These are phyloP conservation scores for Notarius quadriscutis DNA, from an alignment of 2,113 vertebrate genomes.

Conservation along the genomic window DNA sequence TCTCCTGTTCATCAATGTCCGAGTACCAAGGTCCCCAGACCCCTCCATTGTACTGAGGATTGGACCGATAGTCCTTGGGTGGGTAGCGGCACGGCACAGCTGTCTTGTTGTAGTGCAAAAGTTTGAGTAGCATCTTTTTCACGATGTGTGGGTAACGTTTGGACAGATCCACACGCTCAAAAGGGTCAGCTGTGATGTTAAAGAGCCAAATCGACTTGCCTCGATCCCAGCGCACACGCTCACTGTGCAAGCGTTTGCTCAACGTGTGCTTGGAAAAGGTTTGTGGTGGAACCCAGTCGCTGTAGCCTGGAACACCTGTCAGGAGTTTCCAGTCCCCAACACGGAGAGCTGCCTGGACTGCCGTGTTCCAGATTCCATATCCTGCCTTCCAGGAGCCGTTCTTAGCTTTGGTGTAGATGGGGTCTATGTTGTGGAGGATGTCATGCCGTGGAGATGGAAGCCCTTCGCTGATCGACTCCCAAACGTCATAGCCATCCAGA, in stretches of 20 bases:
- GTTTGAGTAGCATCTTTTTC: constrained; percentile 82
- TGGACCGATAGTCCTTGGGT: constrained; percentile 89
- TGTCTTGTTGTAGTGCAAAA: constrained; percentile 87
- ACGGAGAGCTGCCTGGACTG: constrained; percentile 88
- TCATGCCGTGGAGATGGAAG: constrained; percentile 88
- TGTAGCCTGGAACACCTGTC: constrained; percentile 90
- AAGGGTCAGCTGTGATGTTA: constrained; percentile 93
- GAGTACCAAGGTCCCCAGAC: constrained; percentile 97
- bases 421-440: constrained; percentile 97
- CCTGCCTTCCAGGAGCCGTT: constrained; percentile 93
- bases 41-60: constrained; percentile 91
- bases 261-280: constrained; percentile 85
- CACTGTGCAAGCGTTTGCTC: constrained; percentile 86
- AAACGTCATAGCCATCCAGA: constrained; percentile 92
- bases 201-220: constrained; percentile 97
- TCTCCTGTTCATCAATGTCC: constrained; percentile 77
- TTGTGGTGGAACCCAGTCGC: constrained; percentile 97
- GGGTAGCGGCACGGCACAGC: constrained; percentile 93
- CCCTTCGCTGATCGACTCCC: constrained; percentile 95
- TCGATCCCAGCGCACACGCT: constrained; percentile 80
- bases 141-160: constrained; percentile 82
- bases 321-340: constrained; percentile 94
- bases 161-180: constrained; percentile 91
- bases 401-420: constrained; percentile 88
- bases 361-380: constrained; percentile 94